Base-by-base conservation (phyloP, 2,888 invertebrate genomes). In the Amblyjoppa fuscipennis region DNA sequence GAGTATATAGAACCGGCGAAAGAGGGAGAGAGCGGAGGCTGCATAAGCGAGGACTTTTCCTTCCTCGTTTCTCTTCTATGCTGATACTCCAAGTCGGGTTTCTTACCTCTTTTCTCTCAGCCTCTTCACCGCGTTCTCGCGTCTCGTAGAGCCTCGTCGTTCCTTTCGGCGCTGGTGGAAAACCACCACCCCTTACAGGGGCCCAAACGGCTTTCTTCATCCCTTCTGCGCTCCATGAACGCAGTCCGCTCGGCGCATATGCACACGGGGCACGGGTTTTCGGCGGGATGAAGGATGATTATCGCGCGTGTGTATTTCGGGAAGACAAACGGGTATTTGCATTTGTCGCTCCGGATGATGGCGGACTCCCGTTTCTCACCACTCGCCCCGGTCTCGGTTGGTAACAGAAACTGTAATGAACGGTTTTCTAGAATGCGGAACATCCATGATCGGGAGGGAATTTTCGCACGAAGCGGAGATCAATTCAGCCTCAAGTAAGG, bases 1-100 rank as follows among this genome's bases (percentile, higher is more conserved):
- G 25, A 69, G 78, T 34, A 70, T 53, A 49, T 41, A 41, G 80
- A 41, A 64, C 4, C 16, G 3, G 16, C 45, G 45, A 51, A 31
- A 25, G 73, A 31, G 82, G n/a, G 71, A 71, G 4, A 45, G 70
- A 76, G 82, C 76, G 76, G 76, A 80, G 59, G 77, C 76, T 69
- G 83, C 77, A 83, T 77, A 85, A 81, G 76, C 77, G 80, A 85
- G 76, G 77, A 81, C 76, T 61, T 80, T 80, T 81, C 74, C 77
- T 68, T 78, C 74, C 71, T 76, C 76, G 31, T 73, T 83, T 77
- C 45, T 81, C 77, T 49, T 49, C 77, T 80, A 77, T 82, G 82
- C 85, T 85, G 85, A 82, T 82, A 82, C 85, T 85, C 70, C 45
- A 51, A 53, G 59, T 51, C 76, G 51, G 70, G 82, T 77, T 68